Evolutionary conservation across 2,888 invertebrate genomes (phyloP).

Genomic region (Perizoma flavofasciatum): DNA sequence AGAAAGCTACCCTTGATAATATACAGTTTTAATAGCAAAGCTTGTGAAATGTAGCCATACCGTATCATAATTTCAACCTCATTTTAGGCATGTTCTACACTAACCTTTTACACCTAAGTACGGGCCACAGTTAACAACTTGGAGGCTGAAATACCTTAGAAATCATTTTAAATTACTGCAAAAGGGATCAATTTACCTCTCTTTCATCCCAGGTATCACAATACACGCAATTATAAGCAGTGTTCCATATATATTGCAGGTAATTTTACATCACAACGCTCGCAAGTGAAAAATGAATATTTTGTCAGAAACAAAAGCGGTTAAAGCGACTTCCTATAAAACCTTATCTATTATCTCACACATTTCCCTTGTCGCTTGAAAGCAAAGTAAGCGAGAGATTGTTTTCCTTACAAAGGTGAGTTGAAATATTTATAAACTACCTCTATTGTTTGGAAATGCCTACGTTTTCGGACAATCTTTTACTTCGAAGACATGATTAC

Average conservation of each 20-base stretch:
- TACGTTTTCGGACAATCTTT: conserved; percentile 20
- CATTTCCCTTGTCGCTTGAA: conserved; percentile 68
- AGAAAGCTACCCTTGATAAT: conserved; percentile 14
- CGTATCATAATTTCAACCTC: conserved; percentile 34
- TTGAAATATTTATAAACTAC: conserved; percentile 60
- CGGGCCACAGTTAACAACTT: conserved; percentile 39
- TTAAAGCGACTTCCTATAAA: conserved; percentile 69
- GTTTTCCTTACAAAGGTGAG: conserved; percentile 64
- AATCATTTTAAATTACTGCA: conserved; percentile 55
- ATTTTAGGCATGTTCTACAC: conserved; percentile 26
- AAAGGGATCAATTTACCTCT: conserved; percentile 62
- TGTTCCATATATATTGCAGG: conserved; percentile 56
- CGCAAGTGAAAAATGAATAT: conserved; percentile 68
- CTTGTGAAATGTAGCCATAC: conserved; percentile 34
- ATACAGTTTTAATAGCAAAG: conserved; percentile 32
- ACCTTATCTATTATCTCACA: conserved; percentile 68
- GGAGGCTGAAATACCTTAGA: conserved; percentile 47
- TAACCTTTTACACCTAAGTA: conserved; percentile 32
- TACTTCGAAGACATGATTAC: conserved; percentile 9
- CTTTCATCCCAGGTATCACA: conserved; percentile 46
- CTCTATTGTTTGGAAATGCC: conserved; percentile 45
- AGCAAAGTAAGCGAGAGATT: conserved; percentile 77
- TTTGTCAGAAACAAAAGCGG: conserved; percentile 74
- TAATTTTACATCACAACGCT: conserved; percentile 63
- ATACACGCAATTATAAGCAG: conserved; percentile 62